Evolutionary conservation across 2,888 invertebrate genomes (phyloP), one percentile per base, ranked within the genome.

Genomic region (Ormyrus thymus): DNA sequence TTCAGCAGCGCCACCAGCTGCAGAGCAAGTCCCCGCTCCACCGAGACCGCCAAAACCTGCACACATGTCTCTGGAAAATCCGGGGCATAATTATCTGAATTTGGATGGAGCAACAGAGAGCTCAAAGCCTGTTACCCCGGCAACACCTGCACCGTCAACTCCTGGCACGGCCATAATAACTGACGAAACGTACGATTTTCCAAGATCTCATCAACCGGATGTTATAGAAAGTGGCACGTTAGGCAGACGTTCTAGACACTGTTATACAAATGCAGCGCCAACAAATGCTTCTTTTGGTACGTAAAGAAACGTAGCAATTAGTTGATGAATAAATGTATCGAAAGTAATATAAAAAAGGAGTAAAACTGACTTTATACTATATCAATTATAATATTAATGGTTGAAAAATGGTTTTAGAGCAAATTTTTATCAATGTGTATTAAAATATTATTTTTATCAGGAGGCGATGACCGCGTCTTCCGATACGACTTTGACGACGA

Each of bases 21-120:
- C 53, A 84, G 85, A 48, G 85, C 87, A 69, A 1, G 91, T 92
- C 4, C 92, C 92, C 9, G 93, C 94, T 1, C 95, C 95, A 7
- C 95, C 95, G 5, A 91, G 95, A 70, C 95, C 96, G 6, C 95
- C 96, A 0, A 96, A 96, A 90, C 95, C 95, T 0, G 91, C 93
- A 51, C 92, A 92, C 78, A 90, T 92, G 88, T 85, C 88, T 50
- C 83, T 88, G 55, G 90, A 90, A 66, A 91, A 90, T 82, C 88
- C 90, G 70, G 89, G 90, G 55, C 91, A 91, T 74, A 91, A 91
- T 84, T 92, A 92, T 84, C 87, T 91, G 73, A 92, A 92, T 85
- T 83, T 92, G 56, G 90, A 90, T 65, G 88, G 89, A 71, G 87
- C 87, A 13, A 88, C 87, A 6, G 89, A 89, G 76, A 89, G 89